phyloP scores from a whole-genome alignment of 2,888 invertebrate species.

The Bursaphelenchus okinawaensis region DNA sequence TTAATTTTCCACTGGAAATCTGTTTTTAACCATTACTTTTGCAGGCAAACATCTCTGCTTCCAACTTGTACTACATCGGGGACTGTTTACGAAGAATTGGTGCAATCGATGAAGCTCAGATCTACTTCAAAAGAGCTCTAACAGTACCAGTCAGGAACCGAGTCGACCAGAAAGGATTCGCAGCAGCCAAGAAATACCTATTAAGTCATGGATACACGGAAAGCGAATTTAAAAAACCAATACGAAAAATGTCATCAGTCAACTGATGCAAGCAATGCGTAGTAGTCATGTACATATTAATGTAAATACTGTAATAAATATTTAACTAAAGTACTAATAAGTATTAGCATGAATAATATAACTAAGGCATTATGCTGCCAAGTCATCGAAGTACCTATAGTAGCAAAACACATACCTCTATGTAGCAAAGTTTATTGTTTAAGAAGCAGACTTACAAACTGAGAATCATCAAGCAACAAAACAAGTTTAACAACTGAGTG shows the following conservation, averaged over 20 bases:
- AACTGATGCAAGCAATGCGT: too few species aligned
- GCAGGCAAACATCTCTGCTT: slow-evolving; percentile 23
- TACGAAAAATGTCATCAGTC: background rate
- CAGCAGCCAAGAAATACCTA: slow-evolving; percentile 17
- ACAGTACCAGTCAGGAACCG: slow-evolving; percentile 23
- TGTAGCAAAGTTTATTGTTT: too few species aligned
- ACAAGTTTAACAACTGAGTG: background rate
- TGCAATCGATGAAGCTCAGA: slow-evolving; percentile 22
- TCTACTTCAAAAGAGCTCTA: slow-evolving; percentile 29
- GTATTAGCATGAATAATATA: too few species aligned
- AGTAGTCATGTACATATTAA: too few species aligned
- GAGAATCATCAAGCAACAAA: background rate
- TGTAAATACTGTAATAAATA: too few species aligned
- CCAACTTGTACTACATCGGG: slow-evolving; percentile 29
- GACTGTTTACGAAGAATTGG: slow-evolving; percentile 27
- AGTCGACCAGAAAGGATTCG: slow-evolving; percentile 21
- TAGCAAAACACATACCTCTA: too few species aligned
- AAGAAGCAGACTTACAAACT: too few species aligned
- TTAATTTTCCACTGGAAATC: too few species aligned
- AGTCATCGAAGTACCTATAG: too few species aligned
- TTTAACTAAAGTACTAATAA: too few species aligned
- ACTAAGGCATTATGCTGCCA: too few species aligned
- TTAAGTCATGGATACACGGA: slow-evolving; percentile 13
- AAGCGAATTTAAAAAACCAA: slow-evolving; percentile 7
- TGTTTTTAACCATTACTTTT: background rate